Conservation (phyloP, 2,113 vertebrate genomes). For the Chaenogobius annularis region DNA sequence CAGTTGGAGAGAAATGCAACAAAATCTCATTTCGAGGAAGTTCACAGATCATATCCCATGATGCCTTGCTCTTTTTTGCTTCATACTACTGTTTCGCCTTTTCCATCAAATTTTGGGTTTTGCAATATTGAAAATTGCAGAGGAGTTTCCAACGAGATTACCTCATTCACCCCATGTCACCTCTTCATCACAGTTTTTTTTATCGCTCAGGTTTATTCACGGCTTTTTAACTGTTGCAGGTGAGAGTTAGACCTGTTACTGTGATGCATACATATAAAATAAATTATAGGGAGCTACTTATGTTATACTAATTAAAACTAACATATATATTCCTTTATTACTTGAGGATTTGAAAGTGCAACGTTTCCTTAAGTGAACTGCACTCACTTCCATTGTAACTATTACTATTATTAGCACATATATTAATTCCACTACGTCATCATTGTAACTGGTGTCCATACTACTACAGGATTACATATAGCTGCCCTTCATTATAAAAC, state of each 20-base stretch:
- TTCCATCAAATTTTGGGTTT: slow-evolving; percentile 40
- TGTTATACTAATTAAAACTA: background rate
- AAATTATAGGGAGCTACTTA: background rate
- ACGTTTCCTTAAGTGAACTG: too few species aligned
- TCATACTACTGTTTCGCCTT: slow-evolving; percentile 31
- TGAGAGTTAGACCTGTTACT: slow-evolving; percentile 2
- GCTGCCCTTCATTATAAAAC: too few species aligned
- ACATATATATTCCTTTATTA: background rate
- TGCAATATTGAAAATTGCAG: slow-evolving; percentile 17
- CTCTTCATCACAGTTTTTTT: slow-evolving; percentile 27
- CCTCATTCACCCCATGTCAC: slow-evolving; percentile 41
- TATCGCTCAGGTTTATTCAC: slow-evolving; percentile 9
- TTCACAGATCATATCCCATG: slow-evolving; percentile 64
- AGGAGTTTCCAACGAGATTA: slow-evolving; percentile 30
- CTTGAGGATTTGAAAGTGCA: background rate
- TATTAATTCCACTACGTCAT: too few species aligned
- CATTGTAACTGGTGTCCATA: too few species aligned
- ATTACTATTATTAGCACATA: too few species aligned
- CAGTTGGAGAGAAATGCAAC: slow-evolving; percentile 49
- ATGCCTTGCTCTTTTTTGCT: slow-evolving; percentile 39
- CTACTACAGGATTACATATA: too few species aligned
- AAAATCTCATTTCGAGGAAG: slow-evolving; percentile 69
- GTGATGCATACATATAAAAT: background rate
- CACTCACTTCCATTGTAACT: too few species aligned
- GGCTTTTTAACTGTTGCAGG: slow-evolving; percentile 1